Conservation (phyloP, 2,797 vertebrate genomes). For the Leucoraja ocellata region DNA sequence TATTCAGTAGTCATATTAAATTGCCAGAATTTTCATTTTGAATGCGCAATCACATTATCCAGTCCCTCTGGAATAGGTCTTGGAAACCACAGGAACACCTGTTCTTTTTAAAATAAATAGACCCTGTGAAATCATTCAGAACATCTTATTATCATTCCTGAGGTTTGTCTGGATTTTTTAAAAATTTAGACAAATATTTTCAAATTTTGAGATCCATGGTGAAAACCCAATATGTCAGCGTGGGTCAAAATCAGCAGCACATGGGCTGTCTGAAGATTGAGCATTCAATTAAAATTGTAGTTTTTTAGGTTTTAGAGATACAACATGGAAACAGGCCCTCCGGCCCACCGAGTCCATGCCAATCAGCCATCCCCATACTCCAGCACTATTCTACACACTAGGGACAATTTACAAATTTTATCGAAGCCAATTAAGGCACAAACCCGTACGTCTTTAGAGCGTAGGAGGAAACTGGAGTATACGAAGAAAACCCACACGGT, state of each 20-base stretch:
- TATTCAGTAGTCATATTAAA: neutral
- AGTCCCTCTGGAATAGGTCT: neutral
- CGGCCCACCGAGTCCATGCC: too few species aligned
- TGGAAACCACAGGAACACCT: neutral
- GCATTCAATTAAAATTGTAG: neutral
- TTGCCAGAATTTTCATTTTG: neutral
- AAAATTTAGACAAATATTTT: neutral
- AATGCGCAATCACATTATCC: neutral
- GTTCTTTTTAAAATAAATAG: neutral
- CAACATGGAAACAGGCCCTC: too few species aligned
- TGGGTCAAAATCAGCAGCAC: neutral
- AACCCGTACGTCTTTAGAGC: too few species aligned
- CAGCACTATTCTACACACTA: too few species aligned
- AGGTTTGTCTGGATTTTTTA: constrained; percentile 10
- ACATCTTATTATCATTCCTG: constrained; percentile 28
- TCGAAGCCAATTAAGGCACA: too few species aligned
- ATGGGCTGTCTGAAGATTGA: neutral
- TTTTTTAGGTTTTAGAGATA: too few species aligned
- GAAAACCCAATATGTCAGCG: neutral
- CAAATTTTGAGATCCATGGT: neutral
- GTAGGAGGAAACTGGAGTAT: too few species aligned
- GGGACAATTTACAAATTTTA: too few species aligned
- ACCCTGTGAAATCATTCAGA: neutral
- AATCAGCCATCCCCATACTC: too few species aligned
- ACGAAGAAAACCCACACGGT: too few species aligned